phyloP scores from a whole-genome alignment of 2,797 vertebrate species.

The Gallinago stenura region DNA sequence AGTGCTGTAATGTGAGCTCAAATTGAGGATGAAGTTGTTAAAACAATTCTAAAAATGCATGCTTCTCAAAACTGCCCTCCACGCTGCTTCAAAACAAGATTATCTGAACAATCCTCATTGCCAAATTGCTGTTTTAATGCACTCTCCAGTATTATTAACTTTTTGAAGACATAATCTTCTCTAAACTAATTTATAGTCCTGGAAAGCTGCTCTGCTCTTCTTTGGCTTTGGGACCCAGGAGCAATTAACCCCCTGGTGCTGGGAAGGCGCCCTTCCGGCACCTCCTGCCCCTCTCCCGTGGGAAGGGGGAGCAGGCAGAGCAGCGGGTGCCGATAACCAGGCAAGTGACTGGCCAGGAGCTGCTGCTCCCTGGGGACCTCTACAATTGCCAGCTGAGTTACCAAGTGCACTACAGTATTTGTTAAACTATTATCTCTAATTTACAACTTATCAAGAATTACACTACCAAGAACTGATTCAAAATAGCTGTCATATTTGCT shows the following conservation, averaged over 20 bases:
- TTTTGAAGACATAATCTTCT: not conserved
- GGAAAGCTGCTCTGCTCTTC: not conserved
- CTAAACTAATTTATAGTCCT: not conserved
- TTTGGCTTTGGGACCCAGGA: not conserved
- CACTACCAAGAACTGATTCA: not conserved
- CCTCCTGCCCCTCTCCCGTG: not conserved
- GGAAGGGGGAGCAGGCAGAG: rapidly evolving
- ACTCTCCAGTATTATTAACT: not conserved
- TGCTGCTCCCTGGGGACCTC: not conserved
- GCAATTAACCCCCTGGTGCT: not conserved
- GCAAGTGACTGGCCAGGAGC: rapidly evolving
- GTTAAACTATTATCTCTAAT: not conserved
- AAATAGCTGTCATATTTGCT: not conserved
- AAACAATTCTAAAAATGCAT: not conserved
- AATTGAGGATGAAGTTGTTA: not conserved
- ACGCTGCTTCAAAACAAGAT: not conserved
- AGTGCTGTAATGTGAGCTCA: not conserved
- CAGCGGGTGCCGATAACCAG: rapidly evolving
- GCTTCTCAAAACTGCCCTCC: not conserved
- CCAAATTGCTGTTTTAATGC: not conserved
- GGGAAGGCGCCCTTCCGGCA: rapidly evolving
- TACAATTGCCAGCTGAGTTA: not conserved
- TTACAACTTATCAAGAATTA: not conserved
- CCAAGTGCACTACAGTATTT: not conserved
- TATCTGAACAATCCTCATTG: not conserved